A percentile compares a stretch with the other conserved stretches of the same genome.
Conservation (phyloP, 1,140 invertebrate genomes). For the Procambarus virginalis region DNA sequence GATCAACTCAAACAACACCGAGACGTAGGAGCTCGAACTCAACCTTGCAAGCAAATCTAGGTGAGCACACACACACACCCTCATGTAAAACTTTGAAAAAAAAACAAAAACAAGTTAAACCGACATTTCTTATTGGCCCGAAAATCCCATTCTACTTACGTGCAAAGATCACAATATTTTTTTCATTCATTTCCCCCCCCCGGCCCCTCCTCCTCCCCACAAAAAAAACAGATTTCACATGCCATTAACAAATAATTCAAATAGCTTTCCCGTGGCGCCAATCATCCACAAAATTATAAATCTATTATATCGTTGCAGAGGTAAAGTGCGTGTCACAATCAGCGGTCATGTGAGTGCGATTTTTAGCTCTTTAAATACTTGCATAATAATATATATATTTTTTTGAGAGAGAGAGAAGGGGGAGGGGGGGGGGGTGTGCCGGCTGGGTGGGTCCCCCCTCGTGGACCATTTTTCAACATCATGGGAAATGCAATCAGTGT, state of each 20-base stretch:
- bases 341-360: not conserved
- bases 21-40: no score
- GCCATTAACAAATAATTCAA: not conserved
- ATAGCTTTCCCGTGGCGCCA: not conserved
- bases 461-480: conserved; percentile 1
- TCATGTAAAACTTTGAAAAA: not conserved
- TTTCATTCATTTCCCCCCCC: no score
- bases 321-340: conserved; percentile 8
- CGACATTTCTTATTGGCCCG: no score
- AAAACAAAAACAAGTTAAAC: no score
- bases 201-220: no score
- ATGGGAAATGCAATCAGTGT: conserved; percentile 17
- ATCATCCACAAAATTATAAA: not conserved
- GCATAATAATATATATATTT: not conserved
- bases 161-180: no score
- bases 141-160: no score
- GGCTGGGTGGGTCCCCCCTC: no score
- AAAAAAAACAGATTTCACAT: no score
- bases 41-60: not conserved
- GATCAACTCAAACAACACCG: no score
- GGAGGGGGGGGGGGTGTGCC: no score
- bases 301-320: not conserved
- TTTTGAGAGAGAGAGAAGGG: not conserved
- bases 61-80: not conserved
- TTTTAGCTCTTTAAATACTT: conserved; percentile 1